Conservation (phyloP, 2,888 invertebrate genomes). For the Lumbricus terrestris region DNA sequence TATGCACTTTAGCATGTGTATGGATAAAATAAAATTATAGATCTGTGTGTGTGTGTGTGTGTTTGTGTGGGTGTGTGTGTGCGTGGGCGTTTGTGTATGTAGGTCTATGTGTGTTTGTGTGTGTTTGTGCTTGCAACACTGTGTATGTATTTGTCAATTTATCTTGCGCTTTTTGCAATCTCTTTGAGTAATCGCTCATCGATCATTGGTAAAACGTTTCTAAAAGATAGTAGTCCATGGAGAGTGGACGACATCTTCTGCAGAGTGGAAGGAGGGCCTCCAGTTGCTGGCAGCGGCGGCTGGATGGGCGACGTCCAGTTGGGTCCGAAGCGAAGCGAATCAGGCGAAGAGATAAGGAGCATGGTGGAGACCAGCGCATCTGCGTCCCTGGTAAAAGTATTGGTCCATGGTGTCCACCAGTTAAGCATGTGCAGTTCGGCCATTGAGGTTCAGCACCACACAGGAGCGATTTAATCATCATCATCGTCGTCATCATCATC, state of each 20-base stretch:
- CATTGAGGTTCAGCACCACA: not conserved
- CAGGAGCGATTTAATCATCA: not conserved
- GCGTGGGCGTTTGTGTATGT: not conserved
- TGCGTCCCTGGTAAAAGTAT: not conserved
- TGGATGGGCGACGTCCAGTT: not conserved
- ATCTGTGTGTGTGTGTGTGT: not conserved
- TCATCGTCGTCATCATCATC: not conserved
- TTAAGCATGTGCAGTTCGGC: not conserved
- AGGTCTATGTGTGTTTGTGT: not conserved
- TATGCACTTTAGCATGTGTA: not conserved
- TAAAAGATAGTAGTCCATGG: not conserved
- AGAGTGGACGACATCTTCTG: not conserved
- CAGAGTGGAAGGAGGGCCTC: too few relatives aligned
- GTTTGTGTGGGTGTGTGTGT: not conserved
- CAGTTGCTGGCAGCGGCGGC: not conserved
- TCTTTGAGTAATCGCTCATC: not conserved
- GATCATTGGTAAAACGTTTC: not conserved
- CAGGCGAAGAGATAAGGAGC: not conserved
- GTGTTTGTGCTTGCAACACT: too few relatives aligned
- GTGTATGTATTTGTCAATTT: not conserved
- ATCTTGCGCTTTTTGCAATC: not conserved
- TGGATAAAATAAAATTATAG: not conserved
- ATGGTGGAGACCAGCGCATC: not conserved
- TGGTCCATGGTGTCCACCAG: not conserved
- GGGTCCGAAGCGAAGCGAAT: not conserved